A percentile compares a stretch with the other conserved stretches of the same genome.
Evolutionary conservation across 2,797 vertebrate species (phyloP).

Genomic region (Sebastes matsubarae): DNA sequence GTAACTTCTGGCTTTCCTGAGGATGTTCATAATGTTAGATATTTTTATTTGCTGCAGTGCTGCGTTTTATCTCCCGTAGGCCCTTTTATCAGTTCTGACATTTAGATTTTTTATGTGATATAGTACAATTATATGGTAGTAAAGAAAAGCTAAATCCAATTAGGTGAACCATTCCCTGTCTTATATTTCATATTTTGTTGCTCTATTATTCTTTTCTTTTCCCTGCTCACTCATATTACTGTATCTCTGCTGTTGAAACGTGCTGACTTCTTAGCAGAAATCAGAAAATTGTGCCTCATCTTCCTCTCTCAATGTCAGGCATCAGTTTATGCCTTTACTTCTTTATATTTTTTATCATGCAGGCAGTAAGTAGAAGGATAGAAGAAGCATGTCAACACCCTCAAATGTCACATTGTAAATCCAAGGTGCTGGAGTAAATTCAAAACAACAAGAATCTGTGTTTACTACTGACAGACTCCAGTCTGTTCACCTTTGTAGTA

Average conservation of each 20-base stretch:
- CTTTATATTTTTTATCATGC: background rate
- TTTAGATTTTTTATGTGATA: background rate
- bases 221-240: background rate
- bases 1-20: background rate
- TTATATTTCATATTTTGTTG: background rate
- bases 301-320: background rate
- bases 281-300: background rate
- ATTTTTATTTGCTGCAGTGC: background rate
- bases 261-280: background rate
- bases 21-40: background rate
- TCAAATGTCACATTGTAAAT: background rate
- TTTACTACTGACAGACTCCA: background rate
- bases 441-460: background rate
- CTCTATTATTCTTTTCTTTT: background rate
- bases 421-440: background rate
- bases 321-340: background rate
- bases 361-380: background rate
- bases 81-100: background rate
- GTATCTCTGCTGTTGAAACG: background rate
- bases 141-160: background rate
- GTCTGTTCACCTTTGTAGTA: background rate
- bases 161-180: background rate
- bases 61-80: background rate
- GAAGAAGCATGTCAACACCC: background rate
- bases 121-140: background rate